Evolutionary conservation across 2,113 vertebrate genomes (phyloP).

Genomic region (Eptatretus burgeri): DNA sequence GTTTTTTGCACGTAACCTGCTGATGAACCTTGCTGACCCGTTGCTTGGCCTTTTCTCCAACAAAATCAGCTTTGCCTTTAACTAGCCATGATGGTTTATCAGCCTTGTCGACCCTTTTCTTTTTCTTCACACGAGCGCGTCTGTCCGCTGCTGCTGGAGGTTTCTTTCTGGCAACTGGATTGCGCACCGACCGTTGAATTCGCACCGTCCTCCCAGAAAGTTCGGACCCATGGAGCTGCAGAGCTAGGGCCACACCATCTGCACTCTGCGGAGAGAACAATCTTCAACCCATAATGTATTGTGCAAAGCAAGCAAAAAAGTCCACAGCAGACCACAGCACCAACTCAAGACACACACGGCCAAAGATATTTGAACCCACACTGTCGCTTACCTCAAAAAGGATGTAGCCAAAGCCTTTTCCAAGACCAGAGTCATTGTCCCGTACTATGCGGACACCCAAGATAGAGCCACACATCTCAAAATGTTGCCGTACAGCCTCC

Average conservation of each 20-base stretch:
- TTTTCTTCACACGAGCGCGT: neutral
- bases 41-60: too few species aligned
- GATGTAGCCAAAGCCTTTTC: constrained; percentile 74
- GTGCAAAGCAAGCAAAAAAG: too few species aligned
- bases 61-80: too few species aligned
- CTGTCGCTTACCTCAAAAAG: constrained; percentile 36
- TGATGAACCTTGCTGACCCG: too few species aligned
- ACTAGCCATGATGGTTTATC: neutral
- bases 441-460: constrained; percentile 42
- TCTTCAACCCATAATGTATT: too few species aligned
- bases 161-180: constrained; percentile 8
- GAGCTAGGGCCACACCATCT: constrained; percentile 48
- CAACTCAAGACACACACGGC: too few species aligned
- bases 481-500: constrained; percentile 27
- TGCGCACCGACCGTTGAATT: constrained; percentile 30
- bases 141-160: too few species aligned
- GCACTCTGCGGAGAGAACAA: constrained; percentile 19
- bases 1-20: too few species aligned
- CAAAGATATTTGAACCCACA: too few species aligned
- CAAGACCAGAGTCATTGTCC: constrained; percentile 32
- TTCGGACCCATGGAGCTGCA: constrained; percentile 37
- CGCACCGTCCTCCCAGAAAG: constrained; percentile 37
- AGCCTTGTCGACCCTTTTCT: neutral
- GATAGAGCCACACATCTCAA: constrained; percentile 30
- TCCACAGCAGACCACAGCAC: too few species aligned